These are phyloP conservation scores for Napeogenes sylphis DNA, from an alignment of 2,888 invertebrate genomes.

Conservation along the genomic window DNA sequence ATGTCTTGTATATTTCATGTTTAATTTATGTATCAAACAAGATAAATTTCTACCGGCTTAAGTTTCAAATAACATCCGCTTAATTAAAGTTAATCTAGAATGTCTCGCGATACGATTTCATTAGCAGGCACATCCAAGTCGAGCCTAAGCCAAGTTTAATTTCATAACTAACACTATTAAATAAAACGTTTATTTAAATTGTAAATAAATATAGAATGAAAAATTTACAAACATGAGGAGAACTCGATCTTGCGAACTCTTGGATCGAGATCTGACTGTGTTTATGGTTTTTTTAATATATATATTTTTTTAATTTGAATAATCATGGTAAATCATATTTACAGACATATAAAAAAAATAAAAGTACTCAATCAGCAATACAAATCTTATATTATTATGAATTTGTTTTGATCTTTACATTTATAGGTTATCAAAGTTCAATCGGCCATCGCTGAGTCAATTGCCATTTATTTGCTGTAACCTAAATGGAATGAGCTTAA, in stretches of 20 bases:
- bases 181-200: background rate
- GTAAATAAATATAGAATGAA: no score
- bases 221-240: no score
- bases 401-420: background rate
- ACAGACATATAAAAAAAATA: no score
- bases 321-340: no score
- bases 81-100: slow-evolving; percentile 72
- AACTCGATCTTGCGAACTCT: no score
- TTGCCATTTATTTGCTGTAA: background rate
- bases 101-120: slow-evolving; percentile 64
- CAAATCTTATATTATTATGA: background rate
- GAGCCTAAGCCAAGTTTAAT: slow-evolving; percentile 14
- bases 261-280: no score
- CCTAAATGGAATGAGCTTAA: slow-evolving; percentile 12
- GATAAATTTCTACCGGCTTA: slow-evolving; percentile 55
- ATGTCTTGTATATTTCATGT: slow-evolving; percentile 26
- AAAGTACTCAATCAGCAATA: no score
- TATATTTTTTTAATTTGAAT: no score
- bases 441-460: background rate
- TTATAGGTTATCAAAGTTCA: slow-evolving; percentile 2
- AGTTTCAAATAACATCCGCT: slow-evolving; percentile 68
- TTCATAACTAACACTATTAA: background rate
- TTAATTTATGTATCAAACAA: slow-evolving; percentile 45
- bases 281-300: no score
- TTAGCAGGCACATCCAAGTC: slow-evolving; percentile 52